Conservation (phyloP, 2,113 vertebrate species). For the Xenopus borealis region DNA sequence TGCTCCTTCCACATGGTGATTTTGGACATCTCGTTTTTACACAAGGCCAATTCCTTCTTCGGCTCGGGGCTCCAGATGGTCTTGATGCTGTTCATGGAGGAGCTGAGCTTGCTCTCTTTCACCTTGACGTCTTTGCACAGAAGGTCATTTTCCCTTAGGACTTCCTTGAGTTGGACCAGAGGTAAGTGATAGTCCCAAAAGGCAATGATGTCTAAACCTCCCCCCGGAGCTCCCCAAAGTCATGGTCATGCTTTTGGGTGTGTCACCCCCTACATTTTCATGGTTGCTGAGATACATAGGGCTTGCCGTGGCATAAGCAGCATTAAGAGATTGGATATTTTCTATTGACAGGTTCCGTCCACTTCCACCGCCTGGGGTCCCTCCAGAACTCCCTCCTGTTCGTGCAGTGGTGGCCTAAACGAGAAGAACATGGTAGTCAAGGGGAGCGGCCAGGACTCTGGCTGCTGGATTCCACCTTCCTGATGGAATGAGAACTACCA, state of each 20-base stretch:
- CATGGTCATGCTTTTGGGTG: conserved; percentile 93
- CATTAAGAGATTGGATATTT: too few species aligned
- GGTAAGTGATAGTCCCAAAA: conserved; percentile 92
- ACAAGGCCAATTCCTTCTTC: conserved; percentile 90
- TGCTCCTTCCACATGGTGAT: conserved; percentile 95
- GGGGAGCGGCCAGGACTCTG: conserved; percentile 94
- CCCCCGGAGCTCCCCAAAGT: conserved; percentile 86
- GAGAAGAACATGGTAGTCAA: conserved; percentile 85
- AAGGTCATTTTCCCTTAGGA: conserved; percentile 87
- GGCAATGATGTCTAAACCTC: conserved; percentile 84
- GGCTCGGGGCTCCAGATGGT: conserved; percentile 98
- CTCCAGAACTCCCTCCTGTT: conserved; percentile 82
- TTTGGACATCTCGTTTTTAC: conserved; percentile 93
- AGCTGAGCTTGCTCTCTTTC: conserved; percentile 94
- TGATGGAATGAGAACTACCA: conserved; percentile 87
- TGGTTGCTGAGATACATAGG: conserved; percentile 92
- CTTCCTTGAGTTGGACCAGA: conserved; percentile 86
- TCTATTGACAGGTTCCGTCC: conserved; percentile 97
- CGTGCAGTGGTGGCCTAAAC: conserved; percentile 86
- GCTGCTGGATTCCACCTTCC: conserved; percentile 82
- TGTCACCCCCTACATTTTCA: conserved; percentile 71
- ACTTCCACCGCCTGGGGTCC: conserved; percentile 71
- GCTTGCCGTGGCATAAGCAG: conserved; percentile 88
- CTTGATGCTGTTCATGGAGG: conserved; percentile 98
- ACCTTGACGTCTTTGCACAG: conserved; percentile 89